Percentiles rank a stretch among this genome's conserved stretches.
These are phyloP conservation scores for Bombus impatiens DNA, from an alignment of 1,140 invertebrate genomes.

Conservation along the genomic window DNA sequence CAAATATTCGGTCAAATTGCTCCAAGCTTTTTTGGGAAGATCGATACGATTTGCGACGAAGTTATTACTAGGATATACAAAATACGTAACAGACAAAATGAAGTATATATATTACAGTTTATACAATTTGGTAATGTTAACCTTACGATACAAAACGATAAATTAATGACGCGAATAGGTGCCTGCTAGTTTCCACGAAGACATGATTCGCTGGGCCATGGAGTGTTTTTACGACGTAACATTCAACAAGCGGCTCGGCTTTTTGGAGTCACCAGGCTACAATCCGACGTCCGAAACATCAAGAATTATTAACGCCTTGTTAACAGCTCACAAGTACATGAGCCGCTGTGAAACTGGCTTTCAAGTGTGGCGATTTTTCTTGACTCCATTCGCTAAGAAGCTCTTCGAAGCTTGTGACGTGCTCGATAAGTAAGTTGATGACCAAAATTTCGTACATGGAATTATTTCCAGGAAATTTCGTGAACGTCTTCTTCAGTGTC, in stretches of 20 bases:
- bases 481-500: conserved; percentile 46
- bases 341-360: conserved; percentile 85
- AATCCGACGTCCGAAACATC: conserved; percentile 82
- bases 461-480: neutral
- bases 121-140: too few species aligned
- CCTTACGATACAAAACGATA: neutral
- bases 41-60: conserved; percentile 81
- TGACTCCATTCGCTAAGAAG: conserved; percentile 84
- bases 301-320: conserved; percentile 84
- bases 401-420: conserved; percentile 84
- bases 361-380: conserved; percentile 87
- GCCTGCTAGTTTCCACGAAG: conserved; percentile 83
- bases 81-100: conserved; percentile 85
- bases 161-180: conserved; percentile 70
- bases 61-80: conserved; percentile 76
- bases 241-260: conserved; percentile 84
- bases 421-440: conserved; percentile 82
- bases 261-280: conserved; percentile 79
- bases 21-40: conserved; percentile 70
- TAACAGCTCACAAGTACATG: conserved; percentile 84
- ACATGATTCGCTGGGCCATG: conserved; percentile 86
- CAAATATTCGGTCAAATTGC: conserved; percentile 81
- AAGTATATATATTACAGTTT: conserved; percentile 69
- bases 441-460: conserved; percentile 43
- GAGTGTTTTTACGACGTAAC: conserved; percentile 86